Conservation (phyloP, 2,888 invertebrate genomes). For the Tupiocoris notatus region DNA sequence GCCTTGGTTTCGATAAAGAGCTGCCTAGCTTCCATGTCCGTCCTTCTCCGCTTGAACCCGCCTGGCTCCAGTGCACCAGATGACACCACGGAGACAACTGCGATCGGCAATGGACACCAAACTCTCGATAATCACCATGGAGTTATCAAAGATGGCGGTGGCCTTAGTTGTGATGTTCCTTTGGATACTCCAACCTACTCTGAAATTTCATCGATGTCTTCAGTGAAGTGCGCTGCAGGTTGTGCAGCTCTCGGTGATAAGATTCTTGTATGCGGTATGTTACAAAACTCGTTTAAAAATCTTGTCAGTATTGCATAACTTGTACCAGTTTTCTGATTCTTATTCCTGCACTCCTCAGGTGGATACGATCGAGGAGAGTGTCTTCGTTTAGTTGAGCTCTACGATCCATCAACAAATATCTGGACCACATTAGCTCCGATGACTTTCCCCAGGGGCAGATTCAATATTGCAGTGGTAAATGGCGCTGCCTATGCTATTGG, state of each 20-base stretch:
- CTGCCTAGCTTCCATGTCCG: constrained; percentile 57
- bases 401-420: constrained; percentile 66
- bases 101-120: background rate
- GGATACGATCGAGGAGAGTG: constrained; percentile 85
- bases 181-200: constrained; percentile 32
- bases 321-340: too few species aligned
- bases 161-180: background rate
- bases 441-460: constrained; percentile 67
- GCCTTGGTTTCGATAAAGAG: constrained; percentile 61
- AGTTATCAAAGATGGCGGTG: background rate
- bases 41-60: constrained; percentile 59
- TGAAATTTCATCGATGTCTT: constrained; percentile 40
- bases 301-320: too few species aligned
- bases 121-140: background rate
- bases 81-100: background rate
- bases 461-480: constrained; percentile 60
- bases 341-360: too few species aligned
- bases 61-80: constrained; percentile 47
- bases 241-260: constrained; percentile 68
- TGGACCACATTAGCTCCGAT: constrained; percentile 71
- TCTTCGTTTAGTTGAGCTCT: constrained; percentile 71
- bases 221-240: constrained; percentile 64
- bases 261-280: constrained; percentile 74
- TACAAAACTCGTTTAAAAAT: too few species aligned
- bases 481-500: constrained; percentile 74